These are phyloP conservation scores for Troides oblongomaculatus DNA, from an alignment of 2,888 invertebrate species.

Conservation along the genomic window DNA sequence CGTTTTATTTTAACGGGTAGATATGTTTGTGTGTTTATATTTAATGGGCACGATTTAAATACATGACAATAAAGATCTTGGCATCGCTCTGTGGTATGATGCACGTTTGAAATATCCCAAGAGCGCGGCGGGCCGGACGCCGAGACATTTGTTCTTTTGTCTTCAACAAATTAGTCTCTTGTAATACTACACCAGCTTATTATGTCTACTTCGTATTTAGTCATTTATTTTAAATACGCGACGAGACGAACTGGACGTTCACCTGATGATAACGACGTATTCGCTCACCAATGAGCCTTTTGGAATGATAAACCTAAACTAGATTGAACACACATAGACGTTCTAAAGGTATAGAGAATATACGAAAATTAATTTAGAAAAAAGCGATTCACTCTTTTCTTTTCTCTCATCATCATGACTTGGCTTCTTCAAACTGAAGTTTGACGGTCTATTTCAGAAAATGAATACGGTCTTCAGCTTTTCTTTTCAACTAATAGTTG, in stretches of 20 bases:
- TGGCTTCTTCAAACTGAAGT: too few relatives aligned
- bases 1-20: background rate
- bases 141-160: conserved; percentile 12
- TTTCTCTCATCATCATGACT: too few relatives aligned
- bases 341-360: too few relatives aligned
- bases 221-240: background rate
- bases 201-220: background rate
- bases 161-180: conserved; percentile 16
- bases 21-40: conserved; percentile 14
- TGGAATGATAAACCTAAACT: too few relatives aligned
- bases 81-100: conserved; percentile 19
- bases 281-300: too few relatives aligned
- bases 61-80: conserved; percentile 27
- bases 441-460: too few relatives aligned
- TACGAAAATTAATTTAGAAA: too few relatives aligned
- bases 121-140: conserved; percentile 20
- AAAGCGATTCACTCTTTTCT: too few relatives aligned
- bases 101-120: conserved; percentile 29
- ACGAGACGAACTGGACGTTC: background rate
- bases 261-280: too few relatives aligned
- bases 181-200: background rate
- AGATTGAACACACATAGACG: too few relatives aligned
- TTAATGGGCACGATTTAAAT: conserved; percentile 24
- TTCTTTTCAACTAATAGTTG: too few relatives aligned
- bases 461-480: too few relatives aligned